Base-by-base conservation (phyloP, 1,140 invertebrate genomes). In the Conus ventricosus region DNA sequence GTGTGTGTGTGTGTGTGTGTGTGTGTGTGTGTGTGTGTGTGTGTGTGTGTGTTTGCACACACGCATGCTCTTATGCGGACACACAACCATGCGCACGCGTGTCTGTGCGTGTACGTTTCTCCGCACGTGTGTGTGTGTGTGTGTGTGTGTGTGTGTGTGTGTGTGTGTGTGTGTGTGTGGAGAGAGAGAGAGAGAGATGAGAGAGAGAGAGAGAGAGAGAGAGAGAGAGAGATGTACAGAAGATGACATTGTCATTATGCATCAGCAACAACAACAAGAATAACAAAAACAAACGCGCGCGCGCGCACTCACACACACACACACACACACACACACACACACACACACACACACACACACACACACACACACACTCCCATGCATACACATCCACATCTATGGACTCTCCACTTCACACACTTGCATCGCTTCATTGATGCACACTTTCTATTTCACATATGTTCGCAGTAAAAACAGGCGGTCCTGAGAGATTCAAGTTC, bases 271-370 rank as follows among this genome's bases (percentile, higher is more conserved):
- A 39, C 20, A 17, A 75, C 71, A 75, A 8, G 25, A 17, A 15
- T 0, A 17, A 75, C 6, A 2, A 11, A 1, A 11, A 63, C 60
- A 63, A 11, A 63, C 11, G 20, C 60, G 20, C 60, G 20, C 60
- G 20, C 60, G 20, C 60, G 20, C 60, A 63, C 60, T 11, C 23
- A 25, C 23, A 27, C 27, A 78, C 75, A 78, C 75, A 78, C 75
- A 78, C 75, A 78, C 75, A 78, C 75, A 78, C 75, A 78, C 75
- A 78, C 75, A 78, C 75, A 78, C 75, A 78, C 75, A 78, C 75
- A 78, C 75, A 78, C 75, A 78, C 75, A 78, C 23, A 25, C 23
- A 78, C 75, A 78, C 75, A 78, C 75, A 78, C 10, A 23, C 17
- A 23, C 10, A 25, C n/a, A 25, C 75, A 39, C 39, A 39, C 39